Evolutionary conservation across 2,797 vertebrate genomes (phyloP).

Genomic region (Sebastes flavidus): DNA sequence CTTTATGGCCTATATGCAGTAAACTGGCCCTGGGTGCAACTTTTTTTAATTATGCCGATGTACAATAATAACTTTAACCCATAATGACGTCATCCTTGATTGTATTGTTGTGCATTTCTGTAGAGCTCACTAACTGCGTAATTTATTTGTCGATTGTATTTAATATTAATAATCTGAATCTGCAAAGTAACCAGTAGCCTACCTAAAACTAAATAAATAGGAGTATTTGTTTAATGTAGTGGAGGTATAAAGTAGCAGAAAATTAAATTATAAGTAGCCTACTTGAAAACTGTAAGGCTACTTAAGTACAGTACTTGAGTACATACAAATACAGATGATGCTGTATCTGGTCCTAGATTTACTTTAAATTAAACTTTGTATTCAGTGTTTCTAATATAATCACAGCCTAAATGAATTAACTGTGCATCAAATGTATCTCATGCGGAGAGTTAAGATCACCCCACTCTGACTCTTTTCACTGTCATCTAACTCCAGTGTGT

Average conservation of each 20-base stretch:
- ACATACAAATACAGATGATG: background rate
- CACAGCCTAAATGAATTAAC: background rate
- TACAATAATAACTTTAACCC: background rate
- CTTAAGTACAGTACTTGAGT: background rate
- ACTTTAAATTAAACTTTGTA: background rate
- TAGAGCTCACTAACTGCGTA: background rate
- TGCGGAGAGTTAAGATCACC: too few species aligned
- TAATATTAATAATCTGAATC: background rate
- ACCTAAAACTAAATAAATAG: background rate
- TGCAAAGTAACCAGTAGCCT: background rate
- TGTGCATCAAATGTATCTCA: background rate
- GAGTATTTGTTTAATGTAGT: background rate
- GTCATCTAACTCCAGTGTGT: background rate
- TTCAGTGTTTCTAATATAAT: background rate
- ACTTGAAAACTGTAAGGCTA: background rate
- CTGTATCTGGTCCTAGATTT: background rate
- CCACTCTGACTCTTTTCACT: background rate
- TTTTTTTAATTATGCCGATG: background rate
- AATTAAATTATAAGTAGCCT: background rate
- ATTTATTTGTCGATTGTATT: background rate
- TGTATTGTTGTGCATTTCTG: background rate
- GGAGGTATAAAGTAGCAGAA: background rate
- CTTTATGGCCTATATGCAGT: too few species aligned
- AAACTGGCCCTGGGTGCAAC: too few species aligned
- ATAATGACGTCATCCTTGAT: background rate